phyloP scores from a whole-genome alignment of 2,888 invertebrate species.

The Phrixothrix hirtus region DNA sequence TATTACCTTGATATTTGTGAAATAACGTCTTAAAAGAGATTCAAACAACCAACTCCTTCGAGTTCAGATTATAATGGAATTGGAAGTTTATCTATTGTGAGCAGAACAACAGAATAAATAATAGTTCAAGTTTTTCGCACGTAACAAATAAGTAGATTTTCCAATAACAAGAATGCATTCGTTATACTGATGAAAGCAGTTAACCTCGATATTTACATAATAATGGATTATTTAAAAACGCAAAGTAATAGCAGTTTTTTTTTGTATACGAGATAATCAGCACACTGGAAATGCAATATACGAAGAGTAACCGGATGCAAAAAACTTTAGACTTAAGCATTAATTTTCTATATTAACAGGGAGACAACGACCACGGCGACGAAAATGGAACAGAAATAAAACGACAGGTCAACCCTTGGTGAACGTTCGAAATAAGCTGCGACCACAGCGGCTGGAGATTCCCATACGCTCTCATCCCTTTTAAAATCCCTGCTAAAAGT shows the following conservation, averaged over 20 bases:
- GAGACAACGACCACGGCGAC: slow-evolving; percentile 15
- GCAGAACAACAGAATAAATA: too few species aligned
- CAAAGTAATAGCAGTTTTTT: neutral
- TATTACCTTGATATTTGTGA: too few species aligned
- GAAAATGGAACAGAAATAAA: slow-evolving; percentile 27
- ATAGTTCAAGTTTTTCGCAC: too few species aligned
- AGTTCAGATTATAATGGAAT: too few species aligned
- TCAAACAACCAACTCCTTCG: too few species aligned
- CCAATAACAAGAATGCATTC: too few species aligned
- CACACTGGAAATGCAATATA: slow-evolving; percentile 8
- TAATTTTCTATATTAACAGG: slow-evolving; percentile 23
- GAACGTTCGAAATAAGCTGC: slow-evolving; percentile 17
- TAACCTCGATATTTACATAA: neutral
- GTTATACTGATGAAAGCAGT: too few species aligned
- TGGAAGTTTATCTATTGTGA: too few species aligned
- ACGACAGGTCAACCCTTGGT: slow-evolving; percentile 23
- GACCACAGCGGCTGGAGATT: slow-evolving; percentile 29
- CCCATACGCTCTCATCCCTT: slow-evolving; percentile 22
- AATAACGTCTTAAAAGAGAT: too few species aligned
- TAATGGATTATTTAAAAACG: neutral
- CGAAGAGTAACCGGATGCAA: slow-evolving; percentile 11
- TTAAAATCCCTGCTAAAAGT: slow-evolving; percentile 19
- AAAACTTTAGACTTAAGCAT: slow-evolving; percentile 17
- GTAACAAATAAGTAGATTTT: too few species aligned
- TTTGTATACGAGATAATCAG: slow-evolving; percentile 6